These are phyloP conservation scores for Euura lappo DNA, from an alignment of 1,140 invertebrate species.

Conservation along the genomic window DNA sequence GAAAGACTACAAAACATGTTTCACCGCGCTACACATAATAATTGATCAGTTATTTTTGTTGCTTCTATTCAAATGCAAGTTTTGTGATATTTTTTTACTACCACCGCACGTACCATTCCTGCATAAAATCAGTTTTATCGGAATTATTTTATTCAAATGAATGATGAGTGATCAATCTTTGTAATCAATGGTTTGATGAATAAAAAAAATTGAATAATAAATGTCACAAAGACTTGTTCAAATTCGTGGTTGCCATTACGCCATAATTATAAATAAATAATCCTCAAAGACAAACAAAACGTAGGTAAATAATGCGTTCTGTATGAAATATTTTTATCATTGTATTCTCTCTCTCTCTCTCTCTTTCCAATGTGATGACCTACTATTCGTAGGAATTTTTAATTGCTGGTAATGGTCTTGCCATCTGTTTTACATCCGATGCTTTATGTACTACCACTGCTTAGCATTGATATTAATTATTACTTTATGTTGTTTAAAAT, in stretches of 20 bases:
- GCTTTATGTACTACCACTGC: neutral
- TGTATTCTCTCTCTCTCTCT: neutral
- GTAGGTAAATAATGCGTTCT: no score
- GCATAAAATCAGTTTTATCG: neutral
- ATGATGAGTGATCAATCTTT: no score
- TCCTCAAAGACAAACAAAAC: neutral
- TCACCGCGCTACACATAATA: neutral
- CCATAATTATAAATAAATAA: neutral
- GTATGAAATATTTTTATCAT: neutral
- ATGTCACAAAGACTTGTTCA: neutral
- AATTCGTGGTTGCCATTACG: neutral
- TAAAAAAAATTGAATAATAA: neutral
- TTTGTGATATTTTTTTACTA: neutral
- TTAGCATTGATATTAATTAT: conserved; percentile 5
- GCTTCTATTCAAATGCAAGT: neutral
- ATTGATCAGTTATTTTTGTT: neutral
- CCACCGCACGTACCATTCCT: neutral
- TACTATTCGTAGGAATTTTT: neutral
- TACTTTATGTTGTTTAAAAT: neutral
- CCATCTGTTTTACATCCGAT: neutral
- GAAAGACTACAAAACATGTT: neutral
- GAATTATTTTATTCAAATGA: no score
- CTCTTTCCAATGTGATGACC: neutral
- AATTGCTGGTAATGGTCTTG: neutral
- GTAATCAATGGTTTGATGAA: neutral